Evolutionary conservation across 2,888 invertebrate species (phyloP).

Genomic region (Phorcus lineatus): DNA sequence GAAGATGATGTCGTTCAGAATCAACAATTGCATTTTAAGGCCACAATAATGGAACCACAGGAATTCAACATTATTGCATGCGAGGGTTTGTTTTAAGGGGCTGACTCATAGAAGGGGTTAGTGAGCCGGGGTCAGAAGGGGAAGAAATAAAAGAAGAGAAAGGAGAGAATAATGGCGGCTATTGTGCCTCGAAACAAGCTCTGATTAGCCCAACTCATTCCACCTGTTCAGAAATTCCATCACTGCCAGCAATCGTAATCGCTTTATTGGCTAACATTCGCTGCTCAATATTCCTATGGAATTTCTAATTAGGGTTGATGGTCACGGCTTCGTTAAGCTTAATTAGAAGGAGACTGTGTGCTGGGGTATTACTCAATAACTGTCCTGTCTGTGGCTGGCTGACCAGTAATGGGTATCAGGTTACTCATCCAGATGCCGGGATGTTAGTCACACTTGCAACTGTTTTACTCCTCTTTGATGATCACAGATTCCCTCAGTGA

Average conservation of each 20-base stretch:
- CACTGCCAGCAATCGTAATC: neutral
- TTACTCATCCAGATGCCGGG: neutral
- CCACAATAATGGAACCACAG: too few relatives aligned
- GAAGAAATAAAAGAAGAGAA: neutral
- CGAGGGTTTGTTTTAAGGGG: too few relatives aligned
- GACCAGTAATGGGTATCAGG: neutral
- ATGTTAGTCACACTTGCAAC: neutral
- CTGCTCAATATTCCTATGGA: conserved; percentile 5
- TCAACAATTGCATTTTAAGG: too few relatives aligned
- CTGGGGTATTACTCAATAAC: neutral
- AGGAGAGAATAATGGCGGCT: neutral
- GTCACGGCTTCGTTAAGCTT: conserved; percentile 8
- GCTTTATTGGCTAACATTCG: neutral
- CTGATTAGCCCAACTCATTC: neutral
- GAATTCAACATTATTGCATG: too few relatives aligned
- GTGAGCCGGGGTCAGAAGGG: neutral
- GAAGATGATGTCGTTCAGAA: too few relatives aligned
- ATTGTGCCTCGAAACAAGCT: neutral
- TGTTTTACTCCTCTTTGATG: neutral
- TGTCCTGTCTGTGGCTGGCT: neutral
- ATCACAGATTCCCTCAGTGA: neutral
- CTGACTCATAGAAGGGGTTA: too few relatives aligned
- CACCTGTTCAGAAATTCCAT: neutral
- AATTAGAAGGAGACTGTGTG: neutral
- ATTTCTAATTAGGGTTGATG: neutral